A percentile compares a stretch with the other conserved stretches of the same genome.
These are phyloP conservation scores for Oconnorella tubifera DNA, from an alignment of 2,888 invertebrate species.

Conservation along the genomic window DNA sequence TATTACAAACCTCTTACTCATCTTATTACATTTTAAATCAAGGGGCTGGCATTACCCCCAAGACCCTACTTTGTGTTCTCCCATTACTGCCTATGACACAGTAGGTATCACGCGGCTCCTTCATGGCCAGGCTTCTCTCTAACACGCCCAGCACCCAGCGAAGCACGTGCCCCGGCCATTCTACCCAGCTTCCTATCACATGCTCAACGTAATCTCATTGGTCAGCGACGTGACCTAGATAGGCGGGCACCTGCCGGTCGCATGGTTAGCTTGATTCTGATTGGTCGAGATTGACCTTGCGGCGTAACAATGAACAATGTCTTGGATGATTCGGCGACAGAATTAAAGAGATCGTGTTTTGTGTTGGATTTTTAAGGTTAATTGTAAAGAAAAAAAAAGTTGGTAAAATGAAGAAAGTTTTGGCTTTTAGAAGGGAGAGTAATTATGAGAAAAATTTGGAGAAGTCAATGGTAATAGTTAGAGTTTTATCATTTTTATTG, in stretches of 20 bases:
- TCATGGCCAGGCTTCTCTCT: not conserved
- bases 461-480: not conserved
- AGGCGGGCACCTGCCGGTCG: constrained; percentile 7
- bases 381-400: too few species aligned
- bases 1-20: too few species aligned
- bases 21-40: too few species aligned
- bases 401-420: too few species aligned
- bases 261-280: not conserved
- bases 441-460: too few species aligned
- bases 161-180: constrained; percentile 10
- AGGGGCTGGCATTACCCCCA: too few species aligned
- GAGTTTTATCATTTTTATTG: too few species aligned
- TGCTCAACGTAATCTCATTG: constrained; percentile 10
- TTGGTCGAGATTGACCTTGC: not conserved
- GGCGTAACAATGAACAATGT: not conserved
- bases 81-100: too few species aligned
- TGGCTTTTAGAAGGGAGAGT: too few species aligned
- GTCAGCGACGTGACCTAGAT: constrained; percentile 12
- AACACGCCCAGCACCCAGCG: constrained; percentile 4
- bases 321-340: not conserved
- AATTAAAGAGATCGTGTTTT: too few species aligned
- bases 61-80: too few species aligned
- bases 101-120: not conserved
- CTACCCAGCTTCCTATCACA: constrained; percentile 12
- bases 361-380: too few species aligned